Base-by-base conservation (phyloP, 2,113 vertebrate species). In the Carassius gibelio region DNA sequence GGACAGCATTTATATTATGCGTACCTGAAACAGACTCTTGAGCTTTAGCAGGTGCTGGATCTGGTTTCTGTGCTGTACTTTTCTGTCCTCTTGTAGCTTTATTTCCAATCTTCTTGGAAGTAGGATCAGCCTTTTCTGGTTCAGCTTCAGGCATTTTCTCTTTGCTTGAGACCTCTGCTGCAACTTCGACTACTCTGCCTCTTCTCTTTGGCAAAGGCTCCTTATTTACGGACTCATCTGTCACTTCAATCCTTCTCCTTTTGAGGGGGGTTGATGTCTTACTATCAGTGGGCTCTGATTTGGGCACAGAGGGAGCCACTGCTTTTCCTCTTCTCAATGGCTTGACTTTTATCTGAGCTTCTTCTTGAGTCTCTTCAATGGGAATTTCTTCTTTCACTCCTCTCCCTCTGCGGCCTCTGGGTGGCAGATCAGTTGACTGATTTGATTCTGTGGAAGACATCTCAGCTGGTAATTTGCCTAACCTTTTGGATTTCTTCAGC, bases 401-500 rank as follows among this genome's bases (percentile, higher is more conserved):
- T 90, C 92, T 91, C 30, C 93, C 93, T 88, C 88, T 90, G 30
- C 90, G 66, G 14, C 86, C 82, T 90, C 88, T 93, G 7, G 88
- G 78, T 68, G 64, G 45, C 23, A 15, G 38, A 59, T 83, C 71
- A 8, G 21, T 13, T 1, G 17, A 89, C 0, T 30, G 64, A 66
- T 93, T 89, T 4, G 81, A 66, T n/a, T 92, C 88, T 15, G 26
- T 57, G 19, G 23, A 19, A 7, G 23, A 13, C 1, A 23, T 50
- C 14, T 50, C 30, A 23, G 75, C 36, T 71, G 81, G 30, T 34
- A 14, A 38, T 26, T 48, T 68, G n/a, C 71, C 36, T 10, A 38
- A 79, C 5, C 36, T 48, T 45, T 61, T 71, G 1, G 1, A 26
- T 64, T 81, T 88, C 19, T 68, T 62, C 79, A n/a, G 26, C 21